Conservation (phyloP, 2,113 vertebrate genomes). For the Nansenia antarctica region DNA sequence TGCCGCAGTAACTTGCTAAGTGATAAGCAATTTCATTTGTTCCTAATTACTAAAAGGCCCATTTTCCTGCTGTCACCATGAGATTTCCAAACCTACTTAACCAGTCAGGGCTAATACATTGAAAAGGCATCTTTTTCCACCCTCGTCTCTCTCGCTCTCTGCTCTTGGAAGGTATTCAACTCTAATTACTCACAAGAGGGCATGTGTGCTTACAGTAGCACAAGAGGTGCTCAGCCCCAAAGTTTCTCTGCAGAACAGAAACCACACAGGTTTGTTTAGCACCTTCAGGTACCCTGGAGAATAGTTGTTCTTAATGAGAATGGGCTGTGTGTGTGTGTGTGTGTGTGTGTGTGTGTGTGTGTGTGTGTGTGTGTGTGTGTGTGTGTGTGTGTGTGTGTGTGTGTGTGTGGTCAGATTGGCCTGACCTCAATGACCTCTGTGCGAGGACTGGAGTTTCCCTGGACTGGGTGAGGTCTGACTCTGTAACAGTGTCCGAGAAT, state of each 20-base stretch:
- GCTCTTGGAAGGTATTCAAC: slow-evolving; percentile 64
- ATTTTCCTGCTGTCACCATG: slow-evolving; percentile 70
- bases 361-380: neutral
- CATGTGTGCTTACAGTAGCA: slow-evolving; percentile 62
- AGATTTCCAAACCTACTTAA: slow-evolving; percentile 70
- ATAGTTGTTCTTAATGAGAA: slow-evolving; percentile 17
- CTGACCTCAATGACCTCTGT: too few relatives aligned
- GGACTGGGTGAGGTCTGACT: too few relatives aligned
- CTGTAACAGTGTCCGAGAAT: too few relatives aligned
- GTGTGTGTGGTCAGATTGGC: too few relatives aligned
- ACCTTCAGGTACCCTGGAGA: slow-evolving; percentile 27
- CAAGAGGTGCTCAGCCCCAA: slow-evolving; percentile 65
- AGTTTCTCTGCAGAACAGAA: slow-evolving; percentile 63
- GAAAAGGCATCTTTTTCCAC: slow-evolving; percentile 53
- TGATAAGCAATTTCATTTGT: slow-evolving; percentile 79
- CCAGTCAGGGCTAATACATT: slow-evolving; percentile 66
- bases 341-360: neutral
- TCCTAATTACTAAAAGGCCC: slow-evolving; percentile 74
- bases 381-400: neutral
- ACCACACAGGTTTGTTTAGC: neutral
- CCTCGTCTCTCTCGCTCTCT: slow-evolving; percentile 6
- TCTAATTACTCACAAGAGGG: slow-evolving; percentile 67
- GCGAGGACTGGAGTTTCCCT: too few relatives aligned
- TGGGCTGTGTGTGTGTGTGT: neutral
- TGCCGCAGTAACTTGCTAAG: slow-evolving; percentile 68